These are phyloP conservation scores for Vulpes ferrilata DNA, from an alignment of 2,113 vertebrate genomes.

Conservation along the genomic window DNA sequence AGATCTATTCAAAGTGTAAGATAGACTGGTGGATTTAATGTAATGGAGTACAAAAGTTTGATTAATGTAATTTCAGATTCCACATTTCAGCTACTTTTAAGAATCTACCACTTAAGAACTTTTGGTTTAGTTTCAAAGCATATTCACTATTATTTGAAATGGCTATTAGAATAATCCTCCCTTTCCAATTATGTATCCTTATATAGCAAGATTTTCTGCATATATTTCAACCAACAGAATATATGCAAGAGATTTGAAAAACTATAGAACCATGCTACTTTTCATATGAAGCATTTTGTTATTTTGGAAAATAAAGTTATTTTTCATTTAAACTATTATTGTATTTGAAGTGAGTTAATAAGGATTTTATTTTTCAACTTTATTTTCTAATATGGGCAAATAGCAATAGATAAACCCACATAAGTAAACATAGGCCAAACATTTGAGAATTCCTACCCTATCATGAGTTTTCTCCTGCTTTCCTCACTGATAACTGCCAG, in stretches of 20 bases:
- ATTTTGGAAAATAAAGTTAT: neutral
- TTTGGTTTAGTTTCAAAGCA: neutral
- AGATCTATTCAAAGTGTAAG: neutral
- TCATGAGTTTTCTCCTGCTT: neutral
- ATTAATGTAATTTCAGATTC: neutral
- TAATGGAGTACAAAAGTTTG: neutral
- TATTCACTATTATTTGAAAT: neutral
- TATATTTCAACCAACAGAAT: slow-evolving; percentile 3
- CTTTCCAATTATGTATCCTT: slow-evolving; percentile 9
- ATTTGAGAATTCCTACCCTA: neutral
- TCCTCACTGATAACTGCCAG: neutral
- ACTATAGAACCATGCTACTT: neutral
- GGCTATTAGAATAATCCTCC: neutral
- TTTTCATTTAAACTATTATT: slow-evolving; percentile 43
- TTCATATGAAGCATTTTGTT: slow-evolving; percentile 44
- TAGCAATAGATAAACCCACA: neutral
- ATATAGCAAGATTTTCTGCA: slow-evolving; percentile 46
- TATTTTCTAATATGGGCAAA: neutral
- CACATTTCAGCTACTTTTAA: neutral
- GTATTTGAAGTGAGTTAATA: slow-evolving; percentile 37
- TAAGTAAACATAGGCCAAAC: neutral
- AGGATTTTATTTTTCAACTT: neutral
- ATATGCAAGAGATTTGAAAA: slow-evolving; percentile 46
- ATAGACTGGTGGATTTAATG: neutral
- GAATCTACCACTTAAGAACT: neutral